These are phyloP conservation scores for Hippocampus abdominalis DNA, from an alignment of 2,113 vertebrate genomes.

Conservation along the genomic window DNA sequence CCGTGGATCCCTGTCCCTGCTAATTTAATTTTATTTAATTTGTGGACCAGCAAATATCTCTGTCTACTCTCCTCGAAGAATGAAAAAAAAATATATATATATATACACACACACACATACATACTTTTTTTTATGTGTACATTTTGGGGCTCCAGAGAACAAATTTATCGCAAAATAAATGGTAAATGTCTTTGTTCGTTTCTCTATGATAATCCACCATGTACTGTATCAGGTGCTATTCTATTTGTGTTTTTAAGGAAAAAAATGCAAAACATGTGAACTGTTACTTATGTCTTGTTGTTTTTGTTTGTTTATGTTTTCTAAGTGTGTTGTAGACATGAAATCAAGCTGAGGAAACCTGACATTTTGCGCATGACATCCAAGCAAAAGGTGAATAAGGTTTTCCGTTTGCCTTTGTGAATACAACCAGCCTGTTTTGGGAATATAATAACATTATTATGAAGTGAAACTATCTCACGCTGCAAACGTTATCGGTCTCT, in stretches of 20 bases:
- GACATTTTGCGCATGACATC: slow-evolving; percentile 57
- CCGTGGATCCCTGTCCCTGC: slow-evolving; percentile 70
- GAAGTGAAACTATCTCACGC: slow-evolving; percentile 32
- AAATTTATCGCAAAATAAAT: slow-evolving; percentile 73
- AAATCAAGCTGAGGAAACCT: slow-evolving; percentile 73
- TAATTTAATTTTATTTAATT: slow-evolving; percentile 81
- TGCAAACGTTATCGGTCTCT: slow-evolving; percentile 45
- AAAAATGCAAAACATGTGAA: slow-evolving; percentile 69
- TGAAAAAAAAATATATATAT: slow-evolving; percentile 18
- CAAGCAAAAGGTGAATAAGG: slow-evolving; percentile 25
- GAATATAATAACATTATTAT: slow-evolving; percentile 46
- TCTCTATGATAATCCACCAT: slow-evolving; percentile 70
- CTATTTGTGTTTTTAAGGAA: slow-evolving; percentile 67
- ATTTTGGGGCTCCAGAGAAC: slow-evolving; percentile 75
- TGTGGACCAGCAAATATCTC: slow-evolving; percentile 54
- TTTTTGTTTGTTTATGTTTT: slow-evolving; percentile 26
- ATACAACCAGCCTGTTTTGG: slow-evolving; percentile 33
- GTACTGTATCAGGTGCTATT: slow-evolving; percentile 72
- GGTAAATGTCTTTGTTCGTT: slow-evolving; percentile 61
- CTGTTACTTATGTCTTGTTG: slow-evolving; percentile 22
- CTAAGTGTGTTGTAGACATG: slow-evolving; percentile 66
- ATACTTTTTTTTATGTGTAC: slow-evolving; percentile 71
- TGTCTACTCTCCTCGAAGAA: slow-evolving; percentile 57
- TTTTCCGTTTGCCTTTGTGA: slow-evolving; percentile 42
- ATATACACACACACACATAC: slow-evolving; percentile 49